Conservation (phyloP, 2,113 vertebrate genomes). For the Ophthalmolycus amberensis region DNA sequence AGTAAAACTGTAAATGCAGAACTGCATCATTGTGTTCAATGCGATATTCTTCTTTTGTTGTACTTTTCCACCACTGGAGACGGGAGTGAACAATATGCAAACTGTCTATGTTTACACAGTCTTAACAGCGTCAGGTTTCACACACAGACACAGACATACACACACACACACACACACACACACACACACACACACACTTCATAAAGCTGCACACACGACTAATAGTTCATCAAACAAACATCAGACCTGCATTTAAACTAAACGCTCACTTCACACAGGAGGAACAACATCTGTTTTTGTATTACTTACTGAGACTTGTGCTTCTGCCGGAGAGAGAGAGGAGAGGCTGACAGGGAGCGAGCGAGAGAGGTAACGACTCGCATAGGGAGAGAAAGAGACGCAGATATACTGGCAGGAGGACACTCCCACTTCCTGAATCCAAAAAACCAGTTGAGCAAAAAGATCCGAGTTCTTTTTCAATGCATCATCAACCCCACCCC, state of each 20-base stretch:
- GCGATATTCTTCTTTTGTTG: not conserved
- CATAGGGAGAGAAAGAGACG: not conserved
- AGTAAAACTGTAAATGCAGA: not conserved
- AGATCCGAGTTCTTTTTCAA: slow-evolving; percentile 26
- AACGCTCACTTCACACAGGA: not conserved
- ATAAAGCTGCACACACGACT: not conserved
- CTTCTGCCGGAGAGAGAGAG: not conserved
- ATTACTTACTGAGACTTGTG: slow-evolving; percentile 23
- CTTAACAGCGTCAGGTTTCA: not conserved
- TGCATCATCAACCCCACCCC: slow-evolving; percentile 49
- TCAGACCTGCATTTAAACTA: not conserved
- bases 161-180: slow-evolving; percentile 15
- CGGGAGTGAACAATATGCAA: not conserved
- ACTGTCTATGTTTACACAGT: not conserved
- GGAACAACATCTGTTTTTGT: not conserved
- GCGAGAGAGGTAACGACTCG: not conserved
- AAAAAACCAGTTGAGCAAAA: not conserved
- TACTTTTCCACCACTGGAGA: slow-evolving; percentile 21
- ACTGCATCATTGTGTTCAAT: not conserved
- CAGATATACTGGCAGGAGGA: not conserved
- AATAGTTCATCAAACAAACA: not conserved
- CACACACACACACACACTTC: not conserved
- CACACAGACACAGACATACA: not conserved
- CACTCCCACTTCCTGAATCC: slow-evolving; percentile 16
- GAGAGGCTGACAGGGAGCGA: not conserved